Evolutionary conservation across 1,140 invertebrate species (phyloP).

Genomic region (Brevipalpus yothersi): DNA sequence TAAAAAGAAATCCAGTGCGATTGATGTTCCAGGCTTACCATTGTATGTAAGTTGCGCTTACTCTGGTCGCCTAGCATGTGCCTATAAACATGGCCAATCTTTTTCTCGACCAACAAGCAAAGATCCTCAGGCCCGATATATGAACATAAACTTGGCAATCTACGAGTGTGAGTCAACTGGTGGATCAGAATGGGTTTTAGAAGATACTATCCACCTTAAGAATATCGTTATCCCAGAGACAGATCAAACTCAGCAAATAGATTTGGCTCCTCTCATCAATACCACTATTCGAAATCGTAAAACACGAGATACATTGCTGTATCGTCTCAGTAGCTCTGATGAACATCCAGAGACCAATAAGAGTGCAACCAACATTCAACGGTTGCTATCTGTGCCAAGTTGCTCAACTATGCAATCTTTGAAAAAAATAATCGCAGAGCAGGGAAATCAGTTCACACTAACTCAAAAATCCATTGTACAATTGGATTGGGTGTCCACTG

Average conservation of each 20-base stretch:
- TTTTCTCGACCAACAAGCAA: constrained; percentile 30
- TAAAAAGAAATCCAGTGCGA: constrained; percentile 45
- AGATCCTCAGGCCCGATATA: constrained; percentile 49
- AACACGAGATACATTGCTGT: constrained; percentile 9
- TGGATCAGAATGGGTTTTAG: constrained; percentile 89
- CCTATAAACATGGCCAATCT: constrained; percentile 43
- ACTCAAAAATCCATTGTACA: constrained; percentile 47
- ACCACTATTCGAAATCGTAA: constrained; percentile 37
- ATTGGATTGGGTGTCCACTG: constrained; percentile 94
- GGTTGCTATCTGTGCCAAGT: constrained; percentile 58
- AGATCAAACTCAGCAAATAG: constrained; percentile 22
- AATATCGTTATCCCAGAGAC: constrained; percentile 61
- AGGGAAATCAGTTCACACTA: constrained; percentile 61
- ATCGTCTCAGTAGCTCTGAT: constrained; percentile 7
- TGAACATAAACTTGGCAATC: constrained; percentile 81
- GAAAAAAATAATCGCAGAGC: constrained; percentile 62
- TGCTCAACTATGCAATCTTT: constrained; percentile 73
- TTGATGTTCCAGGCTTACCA: constrained; percentile 49
- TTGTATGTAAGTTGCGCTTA: constrained; percentile 88
- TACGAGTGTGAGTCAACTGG: constrained; percentile 98
- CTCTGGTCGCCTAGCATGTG: constrained; percentile 82
- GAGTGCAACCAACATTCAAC: constrained; percentile 20
- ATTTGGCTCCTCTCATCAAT: constrained; percentile 56
- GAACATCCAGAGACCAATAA: constrained; percentile 5
- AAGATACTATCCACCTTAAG: constrained; percentile 75